These are phyloP conservation scores for Pygmarrhopalites habei DNA, from an alignment of 1,140 invertebrate species.

Conservation along the genomic window DNA sequence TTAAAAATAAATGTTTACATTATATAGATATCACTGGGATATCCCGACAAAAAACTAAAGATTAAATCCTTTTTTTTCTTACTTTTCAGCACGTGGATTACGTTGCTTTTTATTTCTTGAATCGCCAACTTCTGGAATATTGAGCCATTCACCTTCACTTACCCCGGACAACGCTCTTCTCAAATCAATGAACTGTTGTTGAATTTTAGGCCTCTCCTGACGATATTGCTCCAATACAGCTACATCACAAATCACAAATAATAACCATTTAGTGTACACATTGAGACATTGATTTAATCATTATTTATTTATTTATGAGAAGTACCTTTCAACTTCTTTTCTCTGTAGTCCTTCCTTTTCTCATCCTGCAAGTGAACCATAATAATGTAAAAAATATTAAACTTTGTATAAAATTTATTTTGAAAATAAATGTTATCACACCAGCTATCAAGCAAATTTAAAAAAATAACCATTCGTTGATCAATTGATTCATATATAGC, in stretches of 20 bases:
- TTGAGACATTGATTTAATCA: no score
- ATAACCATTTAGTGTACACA: no score
- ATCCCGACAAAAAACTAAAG: no score
- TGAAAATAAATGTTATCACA: no score
- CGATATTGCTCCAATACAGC: conserved; percentile 95
- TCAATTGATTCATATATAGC: conserved; percentile 98
- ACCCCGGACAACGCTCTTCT: conserved; percentile 85
- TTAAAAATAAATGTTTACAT: conserved; percentile 1
- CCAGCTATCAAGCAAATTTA: no score
- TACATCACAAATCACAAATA: conserved; percentile 43
- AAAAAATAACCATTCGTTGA: conserved; percentile 95
- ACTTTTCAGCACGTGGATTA: conserved; percentile 87
- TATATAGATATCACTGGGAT: no score
- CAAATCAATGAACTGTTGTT: conserved; percentile 97
- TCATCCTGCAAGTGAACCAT: no score
- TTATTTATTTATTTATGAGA: no score
- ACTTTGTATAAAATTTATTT: no score
- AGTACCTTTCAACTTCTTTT: conserved; percentile 55
- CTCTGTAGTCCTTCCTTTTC: conserved; percentile 91
- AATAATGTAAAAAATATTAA: no score
- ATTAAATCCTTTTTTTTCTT: no score
- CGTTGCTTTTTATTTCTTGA: conserved; percentile 94
- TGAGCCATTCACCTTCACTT: conserved; percentile 89
- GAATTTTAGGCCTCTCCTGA: conserved; percentile 98
- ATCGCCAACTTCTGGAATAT: conserved; percentile 97